Evolutionary conservation across 2,113 vertebrate genomes (phyloP).

Genomic region (Corythornis vintsioides): DNA sequence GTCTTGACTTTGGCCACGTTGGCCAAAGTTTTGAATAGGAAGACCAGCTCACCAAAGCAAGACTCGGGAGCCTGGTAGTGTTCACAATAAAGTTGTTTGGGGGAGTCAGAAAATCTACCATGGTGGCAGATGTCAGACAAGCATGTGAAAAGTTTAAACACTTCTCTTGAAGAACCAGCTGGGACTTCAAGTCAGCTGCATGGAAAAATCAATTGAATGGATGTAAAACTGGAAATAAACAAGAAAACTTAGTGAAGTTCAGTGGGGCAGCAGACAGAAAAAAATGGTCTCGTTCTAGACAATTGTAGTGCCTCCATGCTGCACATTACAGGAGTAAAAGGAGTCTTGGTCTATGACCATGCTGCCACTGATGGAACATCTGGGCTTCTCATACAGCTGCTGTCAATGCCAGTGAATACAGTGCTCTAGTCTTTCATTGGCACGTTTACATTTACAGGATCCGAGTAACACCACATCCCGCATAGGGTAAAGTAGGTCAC

Average conservation of each 20-base stretch:
- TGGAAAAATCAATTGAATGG: not conserved
- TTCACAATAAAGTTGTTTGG: fast-evolving
- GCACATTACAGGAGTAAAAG: not conserved
- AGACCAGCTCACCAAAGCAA: not conserved
- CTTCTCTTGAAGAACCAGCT: not conserved
- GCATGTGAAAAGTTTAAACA: not conserved
- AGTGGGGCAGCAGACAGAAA: not conserved
- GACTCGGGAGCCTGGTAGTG: not conserved
- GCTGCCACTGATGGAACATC: not conserved
- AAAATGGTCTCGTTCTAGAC: not conserved
- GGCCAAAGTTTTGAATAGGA: not conserved
- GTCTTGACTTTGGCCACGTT: fast-evolving
- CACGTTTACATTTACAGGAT: no score
- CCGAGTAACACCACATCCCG: not conserved
- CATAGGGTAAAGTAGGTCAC: not conserved
- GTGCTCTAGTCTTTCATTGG: not conserved
- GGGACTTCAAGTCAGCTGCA: not conserved
- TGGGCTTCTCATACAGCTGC: not conserved
- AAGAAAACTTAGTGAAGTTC: not conserved
- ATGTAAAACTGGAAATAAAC: not conserved
- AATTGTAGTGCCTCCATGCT: not conserved
- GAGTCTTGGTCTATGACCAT: not conserved
- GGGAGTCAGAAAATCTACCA: not conserved
- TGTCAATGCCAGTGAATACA: not conserved
- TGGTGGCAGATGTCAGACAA: not conserved